Base-by-base conservation (phyloP, 1,140 invertebrate species). In the Drosophila sucinea region DNA sequence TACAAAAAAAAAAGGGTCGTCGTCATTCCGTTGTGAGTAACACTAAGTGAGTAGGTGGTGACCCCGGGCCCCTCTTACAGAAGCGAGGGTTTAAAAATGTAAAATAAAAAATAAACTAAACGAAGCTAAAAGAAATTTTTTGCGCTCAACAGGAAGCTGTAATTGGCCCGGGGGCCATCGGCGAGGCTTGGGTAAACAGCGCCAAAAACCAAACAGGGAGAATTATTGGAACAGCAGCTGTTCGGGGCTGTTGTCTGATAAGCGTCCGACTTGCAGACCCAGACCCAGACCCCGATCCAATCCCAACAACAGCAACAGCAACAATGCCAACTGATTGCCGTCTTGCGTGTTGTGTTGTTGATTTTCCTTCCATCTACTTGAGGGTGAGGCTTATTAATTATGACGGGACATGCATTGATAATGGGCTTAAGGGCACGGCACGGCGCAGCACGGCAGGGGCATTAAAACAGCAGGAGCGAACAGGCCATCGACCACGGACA, bases 331-430 rank as follows among this genome's bases (percentile, higher is more conserved):
- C 83, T 87, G 83, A 87, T 87, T 89, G 70, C 83, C 65, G 69
- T 77, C 67, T 87, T 87, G 83, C 83, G 76, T 87, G 84, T 64
- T 72, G 6, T 32, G 60, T 51, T 38, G 41, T 51, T 23, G 38
- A 55, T 29, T 35, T 44, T 58, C 44, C 63, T 65, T 60, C 65
- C 55, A 54, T 60, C 68, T 70, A 66, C 40, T 63, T 70, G 58
- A 76, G 77, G 74, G 77, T 67, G 83, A 83, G 73, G 56, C 79
- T 84, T 89, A 89, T 87, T 87, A 87, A 87, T 87, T 87, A 87
- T 89, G 84, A 83, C 84, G 84, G 84, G 54, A 71, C 79, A 87
- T 86, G 83, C 78, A 84, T 89, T 89, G 83, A 86, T 79, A 86
- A 89, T 77, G 79, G 77, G 55, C 32, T 62, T 69, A 51, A 51